Percentiles rank a stretch among this genome's conserved stretches.
Evolutionary conservation across 1,140 invertebrate species (phyloP).

Genomic region (Drosophila miranda): DNA sequence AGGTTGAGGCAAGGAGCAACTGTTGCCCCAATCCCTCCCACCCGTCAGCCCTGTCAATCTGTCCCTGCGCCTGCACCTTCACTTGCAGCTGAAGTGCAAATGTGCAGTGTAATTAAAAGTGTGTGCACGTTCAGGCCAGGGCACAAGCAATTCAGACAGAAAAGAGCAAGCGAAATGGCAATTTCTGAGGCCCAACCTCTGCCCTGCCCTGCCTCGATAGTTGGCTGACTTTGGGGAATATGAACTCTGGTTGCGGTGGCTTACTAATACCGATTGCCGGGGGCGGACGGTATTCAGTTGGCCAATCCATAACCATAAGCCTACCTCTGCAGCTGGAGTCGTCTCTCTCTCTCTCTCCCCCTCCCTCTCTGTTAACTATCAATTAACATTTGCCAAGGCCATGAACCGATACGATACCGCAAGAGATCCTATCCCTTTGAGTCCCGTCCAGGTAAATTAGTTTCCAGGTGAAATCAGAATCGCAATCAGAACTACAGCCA

Average conservation of each 20-base stretch:
- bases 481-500: conserved; percentile 25
- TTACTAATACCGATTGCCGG: conserved; percentile 43
- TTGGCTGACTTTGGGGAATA: conserved; percentile 61
- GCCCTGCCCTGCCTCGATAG: background rate
- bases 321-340: conserved; percentile 32
- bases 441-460: conserved; percentile 35
- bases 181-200: conserved; percentile 8
- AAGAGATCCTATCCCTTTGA: background rate
- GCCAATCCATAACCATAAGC: conserved; percentile 62
- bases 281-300: conserved; percentile 18
- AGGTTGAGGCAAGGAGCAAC: conserved; percentile 46
- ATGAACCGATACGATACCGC: conserved; percentile 28
- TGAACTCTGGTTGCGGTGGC: conserved; percentile 41
- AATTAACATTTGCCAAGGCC: conserved; percentile 65
- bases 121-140: conserved; percentile 47
- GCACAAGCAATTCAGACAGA: conserved; percentile 58
- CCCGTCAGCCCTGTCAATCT: conserved; percentile 53
- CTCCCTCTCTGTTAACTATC: conserved; percentile 1
- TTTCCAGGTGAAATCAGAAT: conserved; percentile 45
- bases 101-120: conserved; percentile 79
- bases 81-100: conserved; percentile 73
- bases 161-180: conserved; percentile 57
- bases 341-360: background rate
- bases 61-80: conserved; percentile 8
- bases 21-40: conserved; percentile 25